Evolutionary conservation across 2,113 vertebrate genomes (phyloP), one percentile per base, ranked within the genome.

Genomic region (Azemiops feae): DNA sequence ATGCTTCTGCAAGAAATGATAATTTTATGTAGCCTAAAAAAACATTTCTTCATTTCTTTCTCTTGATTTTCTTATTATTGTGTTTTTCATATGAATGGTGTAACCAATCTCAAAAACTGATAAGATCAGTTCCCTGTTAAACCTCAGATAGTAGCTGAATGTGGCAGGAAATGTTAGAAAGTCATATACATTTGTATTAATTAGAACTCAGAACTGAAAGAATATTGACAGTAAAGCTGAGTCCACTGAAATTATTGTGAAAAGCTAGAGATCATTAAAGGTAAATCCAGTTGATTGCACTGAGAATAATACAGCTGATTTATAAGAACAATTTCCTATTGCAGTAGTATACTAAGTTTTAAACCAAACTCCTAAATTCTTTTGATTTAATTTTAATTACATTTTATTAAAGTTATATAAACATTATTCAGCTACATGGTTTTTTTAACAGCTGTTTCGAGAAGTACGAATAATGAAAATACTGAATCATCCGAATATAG

Each of bases 391-490:
- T 50, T 50, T 50, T 50, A 50, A 8, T 54, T 34, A 39, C 58
- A 27, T 34, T 4, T 23, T 23, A 34, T 64, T 92, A 43, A 10
- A 18, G 39, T n/a, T 81, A 14, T 88, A 86, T 90, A 86, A 87
- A 64, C 39, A 86, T 50, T 45, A 88, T 47, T 95, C 94, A 93
- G 95, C 92, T 93, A 91, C 92, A 53, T 94, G 95, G 3, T 96
- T 90, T 95, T 96, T 96, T 98, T 97, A 91, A 97, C 98, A 99
- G 99, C 98, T 99, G 94, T 99, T 99, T 97, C 98, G 99, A 97
- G 99, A 99, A 98, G 99, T 99, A 96, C 98, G 99, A 97, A 99
- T 99, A 98, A 99, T 99, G 99, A 99, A 99, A 98, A 98, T 99
- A 96, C 92, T 99, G 97, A 99, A 99, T 97, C 99, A 99, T 97